Evolutionary conservation across 2,113 vertebrate species (phyloP).

Genomic region (Acrocephalus kingi): DNA sequence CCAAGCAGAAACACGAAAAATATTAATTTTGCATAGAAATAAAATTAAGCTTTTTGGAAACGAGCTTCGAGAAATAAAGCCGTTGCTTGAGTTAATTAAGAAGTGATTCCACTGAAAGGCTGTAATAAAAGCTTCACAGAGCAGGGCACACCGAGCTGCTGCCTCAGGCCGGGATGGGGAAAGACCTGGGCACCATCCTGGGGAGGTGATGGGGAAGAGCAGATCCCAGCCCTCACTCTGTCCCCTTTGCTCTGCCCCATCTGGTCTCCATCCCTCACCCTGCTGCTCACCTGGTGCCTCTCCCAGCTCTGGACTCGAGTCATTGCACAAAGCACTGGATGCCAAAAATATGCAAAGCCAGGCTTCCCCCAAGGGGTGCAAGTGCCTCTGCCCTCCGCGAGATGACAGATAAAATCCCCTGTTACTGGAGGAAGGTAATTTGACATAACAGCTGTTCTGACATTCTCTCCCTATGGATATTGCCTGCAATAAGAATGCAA

Average conservation of each 20-base stretch:
- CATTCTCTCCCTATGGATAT: conserved; percentile 68
- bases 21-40: conserved; percentile 77
- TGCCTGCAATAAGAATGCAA: conserved; percentile 70
- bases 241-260: not conserved
- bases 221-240: not conserved
- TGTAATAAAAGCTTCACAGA: not conserved
- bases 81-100: conserved; percentile 78
- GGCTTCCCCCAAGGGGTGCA: conserved; percentile 41
- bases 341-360: conserved; percentile 33
- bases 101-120: conserved; percentile 64
- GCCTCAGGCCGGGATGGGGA: not conserved
- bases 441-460: conserved; percentile 73
- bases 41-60: conserved; percentile 76
- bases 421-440: conserved; percentile 65
- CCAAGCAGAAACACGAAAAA: conserved; percentile 59
- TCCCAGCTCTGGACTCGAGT: fast-evolving
- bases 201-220: not conserved
- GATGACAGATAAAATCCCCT: conserved; percentile 67
- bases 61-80: conserved; percentile 65
- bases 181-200: not conserved
- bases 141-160: not conserved
- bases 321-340: not conserved
- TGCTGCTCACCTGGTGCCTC: fast-evolving
- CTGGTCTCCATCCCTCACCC: not conserved
- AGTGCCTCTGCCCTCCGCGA: conserved; percentile 58